Evolutionary conservation across 2,888 invertebrate genomes (phyloP).

Genomic region (Ypsolopha scabrella): DNA sequence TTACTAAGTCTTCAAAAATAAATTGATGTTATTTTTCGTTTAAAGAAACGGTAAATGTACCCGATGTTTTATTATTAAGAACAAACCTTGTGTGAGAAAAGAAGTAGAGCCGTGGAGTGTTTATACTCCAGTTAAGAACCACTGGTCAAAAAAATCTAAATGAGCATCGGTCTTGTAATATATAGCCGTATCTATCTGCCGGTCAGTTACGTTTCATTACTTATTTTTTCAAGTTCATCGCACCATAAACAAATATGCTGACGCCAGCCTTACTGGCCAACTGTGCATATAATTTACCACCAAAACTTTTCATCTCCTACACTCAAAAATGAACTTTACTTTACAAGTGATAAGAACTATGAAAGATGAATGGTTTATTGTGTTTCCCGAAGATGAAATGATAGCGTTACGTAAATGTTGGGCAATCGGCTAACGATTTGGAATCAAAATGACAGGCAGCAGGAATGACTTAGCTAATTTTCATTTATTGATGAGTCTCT

Average conservation of each 20-base stretch:
- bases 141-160: background rate
- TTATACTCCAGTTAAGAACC: background rate
- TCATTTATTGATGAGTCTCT: constrained; percentile 12
- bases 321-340: too few species aligned
- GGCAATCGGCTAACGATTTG: background rate
- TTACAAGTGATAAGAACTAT: constrained; percentile 1
- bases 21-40: too few species aligned
- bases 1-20: too few species aligned
- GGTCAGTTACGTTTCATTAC: background rate
- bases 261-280: constrained; percentile 5
- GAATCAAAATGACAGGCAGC: constrained; percentile 15
- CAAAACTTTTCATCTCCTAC: too few species aligned
- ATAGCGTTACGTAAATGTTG: background rate
- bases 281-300: too few species aligned
- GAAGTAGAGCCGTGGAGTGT: background rate
- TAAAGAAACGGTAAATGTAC: too few species aligned
- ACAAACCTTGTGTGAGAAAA: too few species aligned
- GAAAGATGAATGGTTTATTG: too few species aligned
- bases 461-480: constrained; percentile 29
- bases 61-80: too few species aligned
- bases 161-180: background rate
- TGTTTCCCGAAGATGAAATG: constrained; percentile 12
- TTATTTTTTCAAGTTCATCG: constrained; percentile 1
- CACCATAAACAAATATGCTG: constrained; percentile 1
- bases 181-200: background rate